Percentiles rank a stretch among this genome's conserved stretches.
These are phyloP conservation scores for Ornithoptera alexandrae DNA, from an alignment of 2,888 invertebrate genomes.

Conservation along the genomic window DNA sequence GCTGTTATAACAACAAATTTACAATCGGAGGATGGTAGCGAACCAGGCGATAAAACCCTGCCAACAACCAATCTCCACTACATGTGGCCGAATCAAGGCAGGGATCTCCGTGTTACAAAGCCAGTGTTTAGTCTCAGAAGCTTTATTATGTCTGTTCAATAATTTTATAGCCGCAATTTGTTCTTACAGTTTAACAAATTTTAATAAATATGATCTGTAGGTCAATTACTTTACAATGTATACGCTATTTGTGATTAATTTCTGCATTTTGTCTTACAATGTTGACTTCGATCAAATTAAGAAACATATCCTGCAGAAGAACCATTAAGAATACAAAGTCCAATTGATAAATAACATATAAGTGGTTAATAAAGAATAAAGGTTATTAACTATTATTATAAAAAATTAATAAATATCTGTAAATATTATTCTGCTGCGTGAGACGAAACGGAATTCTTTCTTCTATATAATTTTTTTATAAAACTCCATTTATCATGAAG, in stretches of 20 bases:
- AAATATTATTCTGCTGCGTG: neutral
- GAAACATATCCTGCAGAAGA: neutral
- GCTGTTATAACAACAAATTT: no score
- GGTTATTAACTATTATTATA: neutral
- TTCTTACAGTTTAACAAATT: neutral
- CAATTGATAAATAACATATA: neutral
- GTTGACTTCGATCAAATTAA: neutral
- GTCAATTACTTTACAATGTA: neutral
- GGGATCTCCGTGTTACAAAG: no score
- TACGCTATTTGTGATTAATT: neutral
- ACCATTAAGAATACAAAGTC: neutral
- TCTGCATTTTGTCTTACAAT: neutral
- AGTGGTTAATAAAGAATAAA: neutral
- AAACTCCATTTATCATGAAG: neutral
- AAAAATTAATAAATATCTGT: neutral
- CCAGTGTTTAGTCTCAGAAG: neutral
- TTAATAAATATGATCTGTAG: neutral
- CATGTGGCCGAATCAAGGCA: no score
- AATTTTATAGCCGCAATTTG: neutral
- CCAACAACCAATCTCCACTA: no score
- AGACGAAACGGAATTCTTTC: neutral
- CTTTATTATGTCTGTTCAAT: neutral
- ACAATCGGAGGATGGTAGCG: no score
- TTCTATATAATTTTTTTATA: neutral
- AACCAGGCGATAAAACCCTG: no score